These are phyloP conservation scores for Galemys pyrenaicus DNA, from an alignment of 2,113 vertebrate species.

Conservation along the genomic window DNA sequence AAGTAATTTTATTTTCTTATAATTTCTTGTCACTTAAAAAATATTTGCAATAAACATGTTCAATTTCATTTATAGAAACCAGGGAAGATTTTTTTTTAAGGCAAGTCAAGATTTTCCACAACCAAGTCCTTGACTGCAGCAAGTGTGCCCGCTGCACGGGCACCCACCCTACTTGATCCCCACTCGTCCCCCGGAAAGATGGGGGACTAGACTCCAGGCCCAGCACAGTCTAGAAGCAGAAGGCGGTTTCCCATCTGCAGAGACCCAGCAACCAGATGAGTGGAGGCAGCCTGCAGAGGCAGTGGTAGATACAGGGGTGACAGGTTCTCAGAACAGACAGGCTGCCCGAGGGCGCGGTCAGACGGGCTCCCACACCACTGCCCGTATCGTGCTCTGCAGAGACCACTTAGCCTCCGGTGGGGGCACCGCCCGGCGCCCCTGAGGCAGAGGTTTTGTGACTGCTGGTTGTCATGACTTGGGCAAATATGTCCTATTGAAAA, in stretches of 20 bases:
- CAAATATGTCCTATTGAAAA: constrained; percentile 52
- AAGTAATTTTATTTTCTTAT: neutral
- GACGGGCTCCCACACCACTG: no score
- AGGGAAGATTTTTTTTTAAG: constrained; percentile 6
- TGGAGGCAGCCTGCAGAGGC: neutral
- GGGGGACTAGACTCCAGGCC: neutral
- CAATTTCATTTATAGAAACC: neutral
- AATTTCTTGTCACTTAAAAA: constrained; percentile 1
- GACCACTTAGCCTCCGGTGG: no score
- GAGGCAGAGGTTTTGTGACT: no score
- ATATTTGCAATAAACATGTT: neutral
- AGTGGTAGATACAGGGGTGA: neutral
- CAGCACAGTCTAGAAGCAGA: neutral
- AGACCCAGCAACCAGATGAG: neutral
- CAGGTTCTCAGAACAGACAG: no score
- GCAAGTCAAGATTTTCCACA: neutral
- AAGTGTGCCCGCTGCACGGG: neutral
- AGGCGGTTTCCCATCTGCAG: neutral
- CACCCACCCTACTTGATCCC: neutral
- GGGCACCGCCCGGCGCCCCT: no score
- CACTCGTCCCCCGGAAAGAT: neutral
- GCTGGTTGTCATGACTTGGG: no score
- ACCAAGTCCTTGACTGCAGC: neutral
- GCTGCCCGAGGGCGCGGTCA: no score
- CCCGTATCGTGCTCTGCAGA: no score